Evolutionary conservation across 2,797 vertebrate species (phyloP), one percentile per base, ranked within the genome.

Genomic region (Takifugu ocellatus): DNA sequence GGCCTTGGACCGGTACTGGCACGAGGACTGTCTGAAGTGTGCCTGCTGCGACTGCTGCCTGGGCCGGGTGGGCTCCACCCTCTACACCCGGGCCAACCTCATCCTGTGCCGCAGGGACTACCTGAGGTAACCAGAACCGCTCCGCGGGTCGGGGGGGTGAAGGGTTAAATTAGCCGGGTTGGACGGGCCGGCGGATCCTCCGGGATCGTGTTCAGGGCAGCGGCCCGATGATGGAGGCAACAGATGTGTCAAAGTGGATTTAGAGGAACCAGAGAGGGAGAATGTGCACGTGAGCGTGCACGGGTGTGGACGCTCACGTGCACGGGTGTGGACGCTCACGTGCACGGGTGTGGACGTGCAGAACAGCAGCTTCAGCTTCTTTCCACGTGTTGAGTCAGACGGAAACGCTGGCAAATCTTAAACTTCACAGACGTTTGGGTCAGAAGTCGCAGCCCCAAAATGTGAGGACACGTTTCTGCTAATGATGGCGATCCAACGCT

Each of bases 61-160:
- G 82, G 97, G 96, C 63, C 93, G 95, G 84, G 92, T 96, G 82
- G 96, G 97, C 86, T 98, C 96, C 83, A 98, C 93, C 72, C 95
- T 98, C 79, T 99, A 98, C 92, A 99, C 97, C 79, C 93, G 96
- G 86, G 95, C 97, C 80, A 98, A 99, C 90, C 95, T 99, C 88
- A 99, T 99, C 87, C 94, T 99, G 61, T 99, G 97, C 83, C 94
- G 95, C 74, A 90, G 95, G 43, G 97, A 99, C 90, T 98, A 99
- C 91, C 91, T 99, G 85, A 96, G 97, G 95, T 95, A 79, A 72
- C 6, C n/a, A 4, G 3, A 2, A 15, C 45, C 2, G 39, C 25
- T 44, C 47, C 15, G n/a, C 53, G 39, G 49, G 14, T 21, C 21
- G 21, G 21, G 21, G 21, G 21, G 21, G 21, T 44, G 26, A n/a